Evolutionary conservation across 2,888 invertebrate genomes (phyloP), one percentile per base, ranked within the genome.

Genomic region (Diarsia dahlii): DNA sequence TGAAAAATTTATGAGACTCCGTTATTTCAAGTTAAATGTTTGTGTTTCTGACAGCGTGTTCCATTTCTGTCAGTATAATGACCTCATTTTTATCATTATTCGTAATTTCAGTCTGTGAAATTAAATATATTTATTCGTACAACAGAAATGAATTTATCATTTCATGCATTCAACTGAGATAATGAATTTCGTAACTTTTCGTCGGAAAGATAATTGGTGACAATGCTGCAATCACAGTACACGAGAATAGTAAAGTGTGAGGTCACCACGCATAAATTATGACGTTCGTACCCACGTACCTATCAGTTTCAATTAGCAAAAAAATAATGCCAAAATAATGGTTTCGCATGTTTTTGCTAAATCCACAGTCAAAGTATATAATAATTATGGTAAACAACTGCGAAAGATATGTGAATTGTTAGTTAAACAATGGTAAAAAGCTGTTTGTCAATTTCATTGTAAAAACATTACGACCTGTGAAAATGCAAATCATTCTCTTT

Each of bases 251-350:
- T 20, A 20, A n/a, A 15, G 15, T 20, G 45, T 73, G 74, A 73
- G 50, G n/a, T 58, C 75, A 65, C 39, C 28, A 39, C 3, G 13
- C 50, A 23, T 52, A 46, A 64, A 73, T 45, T 58, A 58, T 71
- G 66, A 65, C n/a, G 50, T 63, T 34, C 4, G 3, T 39, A 48
- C 12, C 10, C 13, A 78, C 4, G 3, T 39, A 48, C 12, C 10
- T 48, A 78, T 34, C 9, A 68, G 12, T 58, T 54, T 45, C 1
- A 69, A 69, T 72, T 69, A 56, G 20, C 65, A 73, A 72, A 72
- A 52, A 56, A 46, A 9, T 58, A 78, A 78, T 78, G 28, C 15
- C n/a, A 52, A 45, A 69, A 50, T 72, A 60, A 83, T 73, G 45
- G 20, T 54, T 68, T 73, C 23, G 34, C 80, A n/a, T 56, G 69